Conservation (phyloP, 2,888 invertebrate genomes). For the Nesidiocoris tenuis region DNA sequence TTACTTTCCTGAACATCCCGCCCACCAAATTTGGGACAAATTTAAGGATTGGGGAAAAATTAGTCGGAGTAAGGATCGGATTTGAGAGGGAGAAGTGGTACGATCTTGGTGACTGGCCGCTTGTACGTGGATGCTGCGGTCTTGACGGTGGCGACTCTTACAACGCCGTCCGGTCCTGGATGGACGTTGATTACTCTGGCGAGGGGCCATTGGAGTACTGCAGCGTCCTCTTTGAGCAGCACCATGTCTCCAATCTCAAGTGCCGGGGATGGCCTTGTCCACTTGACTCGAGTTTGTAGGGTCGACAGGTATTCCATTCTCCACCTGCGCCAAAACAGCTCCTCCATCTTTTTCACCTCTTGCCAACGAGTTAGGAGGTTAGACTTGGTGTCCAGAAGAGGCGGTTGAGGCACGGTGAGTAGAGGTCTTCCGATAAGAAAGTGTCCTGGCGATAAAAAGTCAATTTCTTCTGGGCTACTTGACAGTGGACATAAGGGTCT, state of each 20-base stretch:
- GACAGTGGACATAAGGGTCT: slow-evolving; percentile 51
- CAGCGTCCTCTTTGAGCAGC: slow-evolving; percentile 4
- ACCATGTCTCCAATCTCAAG: slow-evolving; percentile 38
- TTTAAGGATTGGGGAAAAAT: background rate
- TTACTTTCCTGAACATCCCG: slow-evolving; percentile 13
- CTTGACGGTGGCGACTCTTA: background rate
- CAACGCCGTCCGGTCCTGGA: slow-evolving; percentile 19
- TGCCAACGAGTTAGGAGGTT: slow-evolving; percentile 49
- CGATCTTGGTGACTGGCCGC: background rate
- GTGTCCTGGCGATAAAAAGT: slow-evolving; percentile 52
- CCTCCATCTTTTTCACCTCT: slow-evolving; percentile 40
- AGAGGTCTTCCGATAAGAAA: slow-evolving; percentile 51
- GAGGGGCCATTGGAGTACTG: slow-evolving; percentile 1
- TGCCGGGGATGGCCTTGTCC: slow-evolving; percentile 8
- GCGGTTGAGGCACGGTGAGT: slow-evolving; percentile 49
- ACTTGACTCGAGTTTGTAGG: slow-evolving; percentile 44
- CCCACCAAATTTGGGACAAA: background rate
- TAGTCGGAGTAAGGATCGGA: no score
- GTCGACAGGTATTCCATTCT: slow-evolving; percentile 40
- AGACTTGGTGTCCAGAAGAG: slow-evolving; percentile 41
- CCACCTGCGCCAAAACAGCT: slow-evolving; percentile 50
- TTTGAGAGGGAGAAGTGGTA: background rate
- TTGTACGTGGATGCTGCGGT: background rate
- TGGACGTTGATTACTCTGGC: background rate
- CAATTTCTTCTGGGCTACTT: slow-evolving; percentile 47